These are phyloP conservation scores for Eciton burchellii DNA, from an alignment of 1,140 invertebrate genomes.

Conservation along the genomic window DNA sequence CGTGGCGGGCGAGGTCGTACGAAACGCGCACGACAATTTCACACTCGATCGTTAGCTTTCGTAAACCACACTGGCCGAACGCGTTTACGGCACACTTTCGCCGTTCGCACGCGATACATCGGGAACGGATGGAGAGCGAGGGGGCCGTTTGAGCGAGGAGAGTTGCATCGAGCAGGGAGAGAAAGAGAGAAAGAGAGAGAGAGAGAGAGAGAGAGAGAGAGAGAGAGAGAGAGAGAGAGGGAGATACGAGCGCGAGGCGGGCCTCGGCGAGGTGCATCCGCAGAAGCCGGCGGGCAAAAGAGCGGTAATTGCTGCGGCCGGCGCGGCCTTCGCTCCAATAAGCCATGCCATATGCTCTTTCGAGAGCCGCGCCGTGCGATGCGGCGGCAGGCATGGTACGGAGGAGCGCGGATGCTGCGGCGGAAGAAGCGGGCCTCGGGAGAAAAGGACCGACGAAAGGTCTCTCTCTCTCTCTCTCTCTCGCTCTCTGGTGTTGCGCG, in stretches of 20 bases:
- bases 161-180: slow-evolving; percentile 5
- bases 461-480: slow-evolving; percentile 25
- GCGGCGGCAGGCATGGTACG: slow-evolving; percentile 7
- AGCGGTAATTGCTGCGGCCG: slow-evolving; percentile 79
- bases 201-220: too few species aligned
- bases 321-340: slow-evolving; percentile 76
- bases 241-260: slow-evolving; percentile 23
- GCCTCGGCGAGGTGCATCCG: slow-evolving; percentile 64
- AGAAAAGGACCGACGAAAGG: neutral
- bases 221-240: too few species aligned
- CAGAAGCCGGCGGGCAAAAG: slow-evolving; percentile 73
- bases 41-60: slow-evolving; percentile 1
- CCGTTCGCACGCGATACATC: slow-evolving; percentile 4
- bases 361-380: slow-evolving; percentile 40
- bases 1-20: too few species aligned
- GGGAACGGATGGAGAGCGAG: slow-evolving; percentile 4
- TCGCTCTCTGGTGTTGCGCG: too few species aligned
- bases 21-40: neutral
- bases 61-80: neutral
- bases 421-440: slow-evolving; percentile 29
- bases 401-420: slow-evolving; percentile 35
- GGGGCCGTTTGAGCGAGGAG: neutral
- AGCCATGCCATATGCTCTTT: slow-evolving; percentile 75
- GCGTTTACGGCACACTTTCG: slow-evolving; percentile 48
- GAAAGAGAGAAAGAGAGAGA: neutral